These are phyloP conservation scores for Leptinotarsa texana DNA, from an alignment of 1,140 invertebrate genomes.

Conservation along the genomic window DNA sequence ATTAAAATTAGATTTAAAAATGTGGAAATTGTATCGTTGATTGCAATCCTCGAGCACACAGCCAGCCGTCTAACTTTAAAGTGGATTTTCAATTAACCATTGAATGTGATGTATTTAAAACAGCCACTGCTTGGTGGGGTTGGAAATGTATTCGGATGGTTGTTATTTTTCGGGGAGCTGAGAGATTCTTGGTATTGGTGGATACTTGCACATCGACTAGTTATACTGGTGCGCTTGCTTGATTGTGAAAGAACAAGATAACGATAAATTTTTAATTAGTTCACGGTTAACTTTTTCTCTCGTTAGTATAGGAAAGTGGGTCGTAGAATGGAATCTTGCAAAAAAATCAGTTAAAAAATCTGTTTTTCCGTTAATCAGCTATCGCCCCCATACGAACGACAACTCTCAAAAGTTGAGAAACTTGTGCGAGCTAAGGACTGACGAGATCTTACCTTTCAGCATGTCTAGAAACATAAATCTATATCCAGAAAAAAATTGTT, in stretches of 20 bases:
- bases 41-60: slow-evolving; percentile 49
- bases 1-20: slow-evolving; percentile 58
- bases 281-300: not conserved
- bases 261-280: too few species aligned
- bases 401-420: too few species aligned
- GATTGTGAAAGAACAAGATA: too few species aligned
- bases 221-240: too few species aligned
- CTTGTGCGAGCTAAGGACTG: too few species aligned
- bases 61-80: slow-evolving; percentile 48
- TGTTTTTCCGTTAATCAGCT: too few species aligned
- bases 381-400: too few species aligned
- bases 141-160: not conserved
- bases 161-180: slow-evolving; percentile 4
- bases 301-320: not conserved
- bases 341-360: too few species aligned
- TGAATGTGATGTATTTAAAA: slow-evolving; percentile 54
- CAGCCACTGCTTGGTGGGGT: slow-evolving; percentile 31
- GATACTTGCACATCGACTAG: too few species aligned
- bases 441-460: too few species aligned
- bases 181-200: not conserved
- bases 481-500: too few species aligned
- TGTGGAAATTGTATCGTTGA: slow-evolving; percentile 57
- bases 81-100: slow-evolving; percentile 55
- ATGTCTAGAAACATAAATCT: too few species aligned
- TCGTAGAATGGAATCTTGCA: not conserved